These are phyloP conservation scores for Halictus quadricinctus DNA, from an alignment of 2,888 invertebrate genomes.

Conservation along the genomic window DNA sequence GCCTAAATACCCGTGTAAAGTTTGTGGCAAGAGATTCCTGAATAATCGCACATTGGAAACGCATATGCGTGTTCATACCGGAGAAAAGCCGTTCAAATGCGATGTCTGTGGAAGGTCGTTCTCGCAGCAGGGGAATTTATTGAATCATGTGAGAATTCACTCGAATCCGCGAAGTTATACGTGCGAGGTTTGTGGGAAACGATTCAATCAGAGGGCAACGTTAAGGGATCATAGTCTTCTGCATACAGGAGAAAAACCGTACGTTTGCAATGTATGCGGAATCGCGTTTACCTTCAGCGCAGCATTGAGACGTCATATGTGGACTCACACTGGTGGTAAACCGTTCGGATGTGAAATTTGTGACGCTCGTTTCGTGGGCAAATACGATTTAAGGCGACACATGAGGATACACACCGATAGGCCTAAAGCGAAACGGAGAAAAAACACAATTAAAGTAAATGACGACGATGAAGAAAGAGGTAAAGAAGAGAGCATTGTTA, in stretches of 20 bases:
- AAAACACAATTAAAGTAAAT: constrained; percentile 43
- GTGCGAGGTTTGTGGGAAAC: constrained; percentile 79
- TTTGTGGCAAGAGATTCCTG: constrained; percentile 85
- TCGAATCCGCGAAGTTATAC: constrained; percentile 79
- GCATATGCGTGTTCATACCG: constrained; percentile 85
- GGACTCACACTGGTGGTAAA: constrained; percentile 76
- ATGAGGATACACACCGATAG: constrained; percentile 77
- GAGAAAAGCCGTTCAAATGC: constrained; percentile 85
- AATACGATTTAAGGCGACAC: constrained; percentile 79
- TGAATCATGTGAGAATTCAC: constrained; percentile 78
- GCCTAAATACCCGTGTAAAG: constrained; percentile 84
- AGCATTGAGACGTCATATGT: constrained; percentile 79
- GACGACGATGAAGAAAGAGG: constrained; percentile 33
- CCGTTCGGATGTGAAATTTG: constrained; percentile 79
- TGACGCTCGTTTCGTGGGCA: constrained; percentile 77
- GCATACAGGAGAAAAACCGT: constrained; percentile 80
- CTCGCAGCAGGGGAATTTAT: constrained; percentile 79
- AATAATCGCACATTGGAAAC: constrained; percentile 85
- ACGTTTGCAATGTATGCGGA: constrained; percentile 78
- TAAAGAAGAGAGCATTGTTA: constrained; percentile 47
- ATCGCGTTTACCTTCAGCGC: constrained; percentile 79
- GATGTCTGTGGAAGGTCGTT: constrained; percentile 84
- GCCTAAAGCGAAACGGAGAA: constrained; percentile 66
- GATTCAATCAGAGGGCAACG: constrained; percentile 80
- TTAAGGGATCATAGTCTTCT: constrained; percentile 77